Evolutionary conservation across 1,140 invertebrate species (phyloP).

Genomic region (Drosophila mauritiana): DNA sequence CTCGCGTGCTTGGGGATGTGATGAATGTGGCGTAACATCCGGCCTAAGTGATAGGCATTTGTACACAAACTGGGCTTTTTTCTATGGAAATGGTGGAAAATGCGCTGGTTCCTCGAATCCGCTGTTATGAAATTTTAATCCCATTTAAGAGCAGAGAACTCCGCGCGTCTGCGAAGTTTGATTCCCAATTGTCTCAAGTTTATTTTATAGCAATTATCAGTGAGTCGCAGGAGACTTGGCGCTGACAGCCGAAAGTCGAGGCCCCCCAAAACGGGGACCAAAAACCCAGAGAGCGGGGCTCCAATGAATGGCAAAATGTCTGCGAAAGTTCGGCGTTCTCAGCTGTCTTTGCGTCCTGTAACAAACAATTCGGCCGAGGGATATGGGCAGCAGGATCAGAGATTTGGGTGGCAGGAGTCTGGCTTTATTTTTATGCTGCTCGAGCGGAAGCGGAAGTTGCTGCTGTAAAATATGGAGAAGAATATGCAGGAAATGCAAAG

Average conservation of each 20-base stretch:
- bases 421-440: slow-evolving; percentile 65
- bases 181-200: slow-evolving; percentile 71
- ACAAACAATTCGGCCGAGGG: slow-evolving; percentile 34
- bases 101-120: slow-evolving; percentile 18
- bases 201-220: slow-evolving; percentile 70
- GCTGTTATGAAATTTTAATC: slow-evolving; percentile 65
- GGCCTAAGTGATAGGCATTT: slow-evolving; percentile 64
- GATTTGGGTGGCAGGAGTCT: slow-evolving; percentile 29
- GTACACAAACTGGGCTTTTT: slow-evolving; percentile 20
- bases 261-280: not conserved
- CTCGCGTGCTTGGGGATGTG: slow-evolving; percentile 49
- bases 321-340: slow-evolving; percentile 37
- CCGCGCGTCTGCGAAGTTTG: slow-evolving; percentile 64
- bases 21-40: slow-evolving; percentile 68
- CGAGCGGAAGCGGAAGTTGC: slow-evolving; percentile 74
- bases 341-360: not conserved
- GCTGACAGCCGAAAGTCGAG: slow-evolving; percentile 35
- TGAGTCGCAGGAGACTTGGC: slow-evolving; percentile 19
- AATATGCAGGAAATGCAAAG: slow-evolving; percentile 78
- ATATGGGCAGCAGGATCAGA: slow-evolving; percentile 20
- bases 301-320: slow-evolving; percentile 58
- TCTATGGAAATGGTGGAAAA: not conserved
- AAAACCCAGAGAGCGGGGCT: not conserved
- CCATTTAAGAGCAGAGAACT: slow-evolving; percentile 12
- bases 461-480: slow-evolving; percentile 74